Conservation (phyloP, 2,797 vertebrate species). For the Pantherophis vulpinus region DNA sequence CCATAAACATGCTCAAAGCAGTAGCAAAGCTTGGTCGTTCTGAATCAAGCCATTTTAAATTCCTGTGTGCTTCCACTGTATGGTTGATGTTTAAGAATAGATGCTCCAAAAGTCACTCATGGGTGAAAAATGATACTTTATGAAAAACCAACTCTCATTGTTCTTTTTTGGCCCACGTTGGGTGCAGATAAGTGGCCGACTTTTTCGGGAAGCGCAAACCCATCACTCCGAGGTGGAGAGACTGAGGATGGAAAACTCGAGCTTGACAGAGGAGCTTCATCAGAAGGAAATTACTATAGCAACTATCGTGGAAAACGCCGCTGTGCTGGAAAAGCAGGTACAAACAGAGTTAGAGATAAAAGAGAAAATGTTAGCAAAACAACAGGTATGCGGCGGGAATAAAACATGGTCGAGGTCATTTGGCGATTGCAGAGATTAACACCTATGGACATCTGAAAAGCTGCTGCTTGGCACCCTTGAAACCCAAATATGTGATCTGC, state of each 20-base stretch:
- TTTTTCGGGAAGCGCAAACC: conserved; percentile 61
- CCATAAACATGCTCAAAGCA: background rate
- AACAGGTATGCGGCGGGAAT: conserved; percentile 69
- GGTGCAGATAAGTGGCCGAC: conserved; percentile 67
- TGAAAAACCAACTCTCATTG: conserved; percentile 40
- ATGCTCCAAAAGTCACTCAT: conserved; percentile 16
- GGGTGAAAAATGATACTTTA: conserved; percentile 46
- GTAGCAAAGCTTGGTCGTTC: background rate
- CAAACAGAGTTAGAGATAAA: conserved; percentile 74
- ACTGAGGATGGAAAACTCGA: conserved; percentile 72
- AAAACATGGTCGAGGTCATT: conserved; percentile 28
- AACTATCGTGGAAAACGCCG: conserved; percentile 74
- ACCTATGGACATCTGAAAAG: conserved; percentile 11
- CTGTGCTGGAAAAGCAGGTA: conserved; percentile 74
- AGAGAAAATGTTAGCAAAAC: conserved; percentile 71
- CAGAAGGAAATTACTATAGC: conserved; percentile 78
- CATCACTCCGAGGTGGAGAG: conserved; percentile 65
- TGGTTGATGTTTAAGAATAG: conserved; percentile 33
- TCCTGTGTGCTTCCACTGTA: conserved; percentile 28
- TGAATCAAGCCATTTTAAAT: conserved; percentile 39
- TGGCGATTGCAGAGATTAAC: conserved; percentile 1
- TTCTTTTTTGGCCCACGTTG: conserved; percentile 52
- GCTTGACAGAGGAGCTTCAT: conserved; percentile 73
- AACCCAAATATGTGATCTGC: background rate
- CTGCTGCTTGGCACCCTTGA: background rate